Conservation (phyloP, 2,888 invertebrate species). For the Baccha elongata region DNA sequence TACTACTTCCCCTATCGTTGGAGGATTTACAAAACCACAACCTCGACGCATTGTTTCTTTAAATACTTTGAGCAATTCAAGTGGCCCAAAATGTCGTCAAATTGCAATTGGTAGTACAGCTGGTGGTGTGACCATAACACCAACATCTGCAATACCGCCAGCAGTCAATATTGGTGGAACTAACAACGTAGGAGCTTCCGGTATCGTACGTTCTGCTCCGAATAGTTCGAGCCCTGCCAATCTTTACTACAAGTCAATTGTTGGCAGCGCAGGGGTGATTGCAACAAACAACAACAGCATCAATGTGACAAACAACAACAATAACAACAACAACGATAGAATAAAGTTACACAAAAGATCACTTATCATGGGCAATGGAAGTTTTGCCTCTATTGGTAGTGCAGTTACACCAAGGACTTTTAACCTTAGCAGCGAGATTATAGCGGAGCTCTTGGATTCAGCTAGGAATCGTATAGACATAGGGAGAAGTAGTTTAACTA, state of each 20-base stretch:
- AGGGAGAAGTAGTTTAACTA: constrained; percentile 23
- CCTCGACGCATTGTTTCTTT: constrained; percentile 58
- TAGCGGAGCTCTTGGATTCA: constrained; percentile 52
- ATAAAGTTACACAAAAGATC: constrained; percentile 64
- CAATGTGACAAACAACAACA: constrained; percentile 16
- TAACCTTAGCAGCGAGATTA: constrained; percentile 53
- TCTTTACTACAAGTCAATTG: constrained; percentile 42
- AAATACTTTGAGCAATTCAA: constrained; percentile 36
- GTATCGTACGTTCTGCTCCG: constrained; percentile 15
- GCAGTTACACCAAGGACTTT: constrained; percentile 24
- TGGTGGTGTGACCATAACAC: constrained; percentile 55
- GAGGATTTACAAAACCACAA: constrained; percentile 57
- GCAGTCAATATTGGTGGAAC: constrained; percentile 28
- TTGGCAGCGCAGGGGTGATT: constrained; percentile 28
- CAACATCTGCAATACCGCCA: constrained; percentile 46
- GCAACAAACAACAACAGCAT: constrained; percentile 42
- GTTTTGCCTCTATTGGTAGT: background rate
- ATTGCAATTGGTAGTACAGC: constrained; percentile 62
- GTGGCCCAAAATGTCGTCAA: constrained; percentile 53
- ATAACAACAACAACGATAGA: constrained; percentile 28
- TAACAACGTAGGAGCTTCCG: constrained; percentile 5
- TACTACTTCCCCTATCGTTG: background rate
- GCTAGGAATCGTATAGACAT: constrained; percentile 38
- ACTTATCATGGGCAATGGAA: constrained; percentile 54
- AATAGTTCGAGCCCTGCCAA: constrained; percentile 28